A percentile compares a stretch with the other conserved stretches of the same genome.
Evolutionary conservation across 2,797 vertebrate genomes (phyloP).

Genomic region (Artibeus lituratus): DNA sequence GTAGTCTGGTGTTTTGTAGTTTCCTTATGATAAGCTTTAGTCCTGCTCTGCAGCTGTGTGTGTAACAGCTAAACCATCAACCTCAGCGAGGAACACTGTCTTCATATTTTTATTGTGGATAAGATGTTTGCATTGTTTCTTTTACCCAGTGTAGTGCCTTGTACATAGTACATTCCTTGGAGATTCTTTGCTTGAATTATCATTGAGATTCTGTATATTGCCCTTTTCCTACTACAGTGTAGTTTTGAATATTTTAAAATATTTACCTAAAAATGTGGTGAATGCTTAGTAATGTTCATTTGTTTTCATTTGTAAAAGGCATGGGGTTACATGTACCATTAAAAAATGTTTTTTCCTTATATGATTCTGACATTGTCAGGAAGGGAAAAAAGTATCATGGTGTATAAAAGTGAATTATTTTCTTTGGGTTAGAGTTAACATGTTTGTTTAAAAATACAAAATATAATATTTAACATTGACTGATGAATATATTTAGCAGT

Average conservation of each 20-base stretch:
- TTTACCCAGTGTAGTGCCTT: neutral
- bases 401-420: neutral
- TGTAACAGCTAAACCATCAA: neutral
- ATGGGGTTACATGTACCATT: neutral
- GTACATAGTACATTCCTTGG: neutral
- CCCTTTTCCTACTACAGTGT: neutral
- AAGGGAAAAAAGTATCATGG: neutral
- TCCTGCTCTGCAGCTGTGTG: neutral
- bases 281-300: neutral
- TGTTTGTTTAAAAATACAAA: conserved; percentile 32
- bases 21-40: neutral
- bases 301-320: neutral
- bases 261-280: neutral
- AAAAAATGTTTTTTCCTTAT: neutral
- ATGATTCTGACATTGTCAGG: neutral
- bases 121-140: neutral
- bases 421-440: neutral
- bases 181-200: conserved; percentile 20
- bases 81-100: neutral
- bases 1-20: neutral
- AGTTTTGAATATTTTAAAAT: conserved; percentile 26
- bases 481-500: neutral
- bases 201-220: neutral
- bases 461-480: neutral
- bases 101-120: neutral